These are phyloP conservation scores for Clunio marinus DNA, from an alignment of 2,888 invertebrate genomes.

Conservation along the genomic window DNA sequence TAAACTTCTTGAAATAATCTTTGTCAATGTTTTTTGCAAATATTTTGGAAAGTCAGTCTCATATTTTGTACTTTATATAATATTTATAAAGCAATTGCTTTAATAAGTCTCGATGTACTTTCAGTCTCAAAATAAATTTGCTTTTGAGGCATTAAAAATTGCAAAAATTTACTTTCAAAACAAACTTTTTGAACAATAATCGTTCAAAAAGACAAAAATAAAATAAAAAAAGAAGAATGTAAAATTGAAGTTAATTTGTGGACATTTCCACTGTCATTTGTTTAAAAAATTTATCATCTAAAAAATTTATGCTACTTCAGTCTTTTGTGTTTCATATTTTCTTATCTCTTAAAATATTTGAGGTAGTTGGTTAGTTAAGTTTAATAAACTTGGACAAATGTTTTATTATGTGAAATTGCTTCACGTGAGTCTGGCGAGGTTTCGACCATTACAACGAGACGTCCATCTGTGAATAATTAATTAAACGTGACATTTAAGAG, in stretches of 20 bases:
- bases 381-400: conserved; percentile 63
- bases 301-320: conserved; percentile 7
- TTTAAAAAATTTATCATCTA: background rate
- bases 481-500: background rate
- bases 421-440: conserved; percentile 62
- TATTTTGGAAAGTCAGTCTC: conserved; percentile 13
- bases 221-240: background rate
- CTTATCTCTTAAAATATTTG: background rate
- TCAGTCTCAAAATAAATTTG: conserved; percentile 21
- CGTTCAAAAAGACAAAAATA: background rate
- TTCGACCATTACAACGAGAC: conserved; percentile 60
- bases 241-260: too few species aligned
- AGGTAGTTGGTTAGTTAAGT: background rate
- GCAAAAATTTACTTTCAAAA: background rate
- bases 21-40: too few species aligned
- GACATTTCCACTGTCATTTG: too few species aligned
- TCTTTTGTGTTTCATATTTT: background rate
- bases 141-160: background rate
- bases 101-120: conserved; percentile 2
- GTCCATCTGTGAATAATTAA: conserved; percentile 53
- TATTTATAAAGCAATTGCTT: background rate
- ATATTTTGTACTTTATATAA: conserved; percentile 1
- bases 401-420: conserved; percentile 59
- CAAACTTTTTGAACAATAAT: background rate
- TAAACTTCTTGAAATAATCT: too few species aligned